Base-by-base conservation (phyloP, 2,888 invertebrate species). In the Meiosimyza platycephala region DNA sequence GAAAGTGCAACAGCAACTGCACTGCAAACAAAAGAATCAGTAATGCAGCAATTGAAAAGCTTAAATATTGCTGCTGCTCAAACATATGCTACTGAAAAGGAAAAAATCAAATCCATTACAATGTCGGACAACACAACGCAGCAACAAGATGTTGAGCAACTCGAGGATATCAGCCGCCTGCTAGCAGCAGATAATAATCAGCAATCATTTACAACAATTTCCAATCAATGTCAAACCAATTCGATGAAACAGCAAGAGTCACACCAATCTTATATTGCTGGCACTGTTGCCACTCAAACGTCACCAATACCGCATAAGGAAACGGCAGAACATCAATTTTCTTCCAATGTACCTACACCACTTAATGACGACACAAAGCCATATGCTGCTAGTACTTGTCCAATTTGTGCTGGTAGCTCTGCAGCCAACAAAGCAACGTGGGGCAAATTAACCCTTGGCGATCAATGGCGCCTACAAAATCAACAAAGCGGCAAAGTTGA, bases 401-500 rank as follows among this genome's bases (percentile, higher is more conserved):
- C 71, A 9, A 16, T 72, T 13, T 66, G 66, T 47, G 59, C 50
- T 28, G 54, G 15, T 22, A 47, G 33, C 55, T 47, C 13, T 48
- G 5, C 57, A 9, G 40, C 40, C 55, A 40, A 22, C 62, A 66
- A 59, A 62, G 55, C n/a, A 28, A 79, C 79, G 47, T 81, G 81
- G 79, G 79, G 78, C 65, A 82, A 82, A 57, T 72, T 83, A 2
- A 80, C 67, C 62, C 77, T 77, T 57, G 60, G 22, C 55, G 57
- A 71, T 68, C 28, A 60, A 55, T 65, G 65, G 52, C 67, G 16
- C 11, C 54, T n/a, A 18, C 11, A 62, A 16, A n/a, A 52, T 66
- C 75, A 72, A 70, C 13, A 33, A 62, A 40, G 12, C 28, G 66
- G 15, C 73, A 69, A 33, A 15, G 50, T 18, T 28, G 59, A 16